A percentile compares a stretch with the other conserved stretches of the same genome.
These are phyloP conservation scores for Eremophila alpestris DNA, from an alignment of 2,797 vertebrate genomes.

Conservation along the genomic window DNA sequence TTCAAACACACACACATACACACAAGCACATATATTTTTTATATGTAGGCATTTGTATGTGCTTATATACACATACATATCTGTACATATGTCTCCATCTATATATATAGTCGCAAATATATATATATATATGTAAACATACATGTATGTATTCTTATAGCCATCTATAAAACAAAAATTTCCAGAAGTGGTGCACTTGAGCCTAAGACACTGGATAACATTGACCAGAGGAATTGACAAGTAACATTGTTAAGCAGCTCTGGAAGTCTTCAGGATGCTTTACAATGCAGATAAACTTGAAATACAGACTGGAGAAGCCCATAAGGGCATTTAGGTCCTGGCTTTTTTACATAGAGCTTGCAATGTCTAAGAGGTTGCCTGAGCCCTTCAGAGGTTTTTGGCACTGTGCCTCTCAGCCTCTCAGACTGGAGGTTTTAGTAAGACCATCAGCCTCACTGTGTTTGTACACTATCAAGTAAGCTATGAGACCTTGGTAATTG, in stretches of 20 bases:
- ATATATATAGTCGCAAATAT: not conserved
- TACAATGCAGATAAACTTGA: not conserved
- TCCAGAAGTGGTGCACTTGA: not conserved
- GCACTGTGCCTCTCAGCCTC: not conserved
- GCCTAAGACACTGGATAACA: not conserved
- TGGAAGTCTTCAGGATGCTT: not conserved
- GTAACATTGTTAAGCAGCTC: not conserved
- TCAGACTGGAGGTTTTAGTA: not conserved
- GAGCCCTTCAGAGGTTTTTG: not conserved
- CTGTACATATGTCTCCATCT: not conserved
- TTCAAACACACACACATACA: not conserved
- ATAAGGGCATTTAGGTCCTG: not conserved
- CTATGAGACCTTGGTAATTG: not conserved
- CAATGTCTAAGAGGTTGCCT: not conserved
- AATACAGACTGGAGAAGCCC: not conserved
- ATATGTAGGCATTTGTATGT: not conserved
- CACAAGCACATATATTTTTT: not conserved
- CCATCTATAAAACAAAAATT: not conserved
- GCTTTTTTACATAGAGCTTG: not conserved
- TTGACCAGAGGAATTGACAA: not conserved
- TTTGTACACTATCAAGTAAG: not conserved
- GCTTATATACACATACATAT: rapidly evolving
- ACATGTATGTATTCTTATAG: not conserved
- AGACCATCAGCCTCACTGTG: not conserved
- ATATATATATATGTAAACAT: too few species aligned